phyloP scores from a whole-genome alignment of 2,113 vertebrate species.

The Prionailurus bengalensis region DNA sequence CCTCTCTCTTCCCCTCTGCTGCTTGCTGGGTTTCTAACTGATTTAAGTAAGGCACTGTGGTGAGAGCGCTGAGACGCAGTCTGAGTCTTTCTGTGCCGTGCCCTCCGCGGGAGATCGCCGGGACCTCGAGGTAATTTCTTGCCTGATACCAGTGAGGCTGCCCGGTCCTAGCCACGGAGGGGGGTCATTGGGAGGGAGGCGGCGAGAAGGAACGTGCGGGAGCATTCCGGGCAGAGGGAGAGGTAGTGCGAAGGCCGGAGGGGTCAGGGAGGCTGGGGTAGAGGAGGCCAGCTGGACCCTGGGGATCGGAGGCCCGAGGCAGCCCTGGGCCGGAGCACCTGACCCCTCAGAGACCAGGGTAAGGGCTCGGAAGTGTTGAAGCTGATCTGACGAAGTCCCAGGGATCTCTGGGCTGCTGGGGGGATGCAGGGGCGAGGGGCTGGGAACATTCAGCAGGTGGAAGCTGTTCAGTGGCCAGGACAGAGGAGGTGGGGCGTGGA shows the following conservation, averaged over 20 bases:
- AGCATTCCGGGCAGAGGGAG: background rate
- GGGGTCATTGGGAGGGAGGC: background rate
- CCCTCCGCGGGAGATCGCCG: background rate
- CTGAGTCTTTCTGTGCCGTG: background rate
- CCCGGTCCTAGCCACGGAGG: background rate
- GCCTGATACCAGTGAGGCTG: no score
- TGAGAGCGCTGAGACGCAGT: background rate
- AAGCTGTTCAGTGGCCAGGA: background rate
- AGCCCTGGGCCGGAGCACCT: background rate
- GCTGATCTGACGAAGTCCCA: background rate
- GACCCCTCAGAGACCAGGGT: background rate
- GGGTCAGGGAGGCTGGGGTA: background rate
- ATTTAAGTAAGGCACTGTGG: no score
- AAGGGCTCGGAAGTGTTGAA: no score
- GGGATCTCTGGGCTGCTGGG: background rate
- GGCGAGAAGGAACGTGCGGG: background rate
- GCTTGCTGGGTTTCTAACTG: background rate
- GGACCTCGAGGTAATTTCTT: background rate
- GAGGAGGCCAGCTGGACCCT: background rate
- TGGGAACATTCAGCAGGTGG: background rate
- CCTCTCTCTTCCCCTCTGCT: background rate
- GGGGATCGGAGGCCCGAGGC: no score
- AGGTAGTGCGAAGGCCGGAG: background rate
- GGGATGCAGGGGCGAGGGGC: background rate
- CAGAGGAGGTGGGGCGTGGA: background rate